Evolutionary conservation across 2,888 invertebrate genomes (phyloP).

Genomic region (Erpobdella octoculata): DNA sequence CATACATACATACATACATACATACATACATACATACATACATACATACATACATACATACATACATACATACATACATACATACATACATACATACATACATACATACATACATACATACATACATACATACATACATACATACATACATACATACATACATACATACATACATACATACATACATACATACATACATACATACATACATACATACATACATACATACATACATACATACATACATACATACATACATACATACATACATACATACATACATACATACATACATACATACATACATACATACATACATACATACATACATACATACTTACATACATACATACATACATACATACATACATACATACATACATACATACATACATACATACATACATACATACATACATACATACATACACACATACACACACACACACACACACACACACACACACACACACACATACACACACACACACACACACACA

Average conservation of each 20-base stretch:
- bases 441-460: no score
- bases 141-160: no score
- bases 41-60: not conserved
- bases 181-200: constrained; percentile 1
- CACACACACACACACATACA: no score
- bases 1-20: no score
- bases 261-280: constrained; percentile 1
- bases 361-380: no score
- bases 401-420: no score
- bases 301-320: not conserved
- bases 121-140: no score
- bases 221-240: constrained; percentile 1
- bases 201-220: constrained; percentile 1
- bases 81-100: not conserved
- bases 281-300: not conserved
- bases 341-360: no score
- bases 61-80: constrained; percentile 1
- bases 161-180: not conserved
- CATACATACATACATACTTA: not conserved
- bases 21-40: not conserved
- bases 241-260: constrained; percentile 1
- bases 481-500: no score
- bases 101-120: no score
- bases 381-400: no score
- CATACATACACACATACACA: no score